Base-by-base conservation (phyloP, 37 sponge, comb jelly and placozoan species). In the Diacarnus erythraeanus region DNA sequence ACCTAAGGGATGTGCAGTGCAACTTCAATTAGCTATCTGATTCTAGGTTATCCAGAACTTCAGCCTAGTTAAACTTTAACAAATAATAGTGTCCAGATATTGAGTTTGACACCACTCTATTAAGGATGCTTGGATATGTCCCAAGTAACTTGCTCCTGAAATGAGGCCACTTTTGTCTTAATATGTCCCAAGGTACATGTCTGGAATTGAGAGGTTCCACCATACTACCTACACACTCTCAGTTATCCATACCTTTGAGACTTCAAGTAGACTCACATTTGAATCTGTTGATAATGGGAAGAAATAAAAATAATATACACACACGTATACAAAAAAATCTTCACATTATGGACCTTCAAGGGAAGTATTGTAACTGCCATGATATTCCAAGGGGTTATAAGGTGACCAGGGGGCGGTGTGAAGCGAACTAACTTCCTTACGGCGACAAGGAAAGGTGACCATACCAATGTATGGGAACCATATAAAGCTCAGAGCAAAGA, bases 401-500 rank as follows among this genome's bases (percentile, higher is more conserved):
- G 12, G 51, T 15, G 12, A 12, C 51, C 51, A 12, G 12, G 51
- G 12, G 12, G 51, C 10, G 51, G 51, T 12, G 6, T 38, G 41
- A 43, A 21, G 72, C 39, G 21, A 1, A 22, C 17, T 34, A n/a
- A n/a, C n/a, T n/a, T n/a, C n/a, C 38, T 35, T 20, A 23, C 26
- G 72, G n/a, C 43, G 38, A 71, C 72, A 71, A 26, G 72, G 72
- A 25, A 71, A 38, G 12, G 43, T 41, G 39, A 38, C 41, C 75
- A 74, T 74, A 15, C 75, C 75, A 51, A 74, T 21, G 33, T 74
- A 74, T 10, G 75, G 75, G 35, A 74, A 74, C 75, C 75, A 74
- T 5, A 74, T 27, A 35, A 74, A 74, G 29, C 54, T 44, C 1
- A 56, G 31, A 1, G 75, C 75, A 54, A 74, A 74, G 20, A 74